These are phyloP conservation scores for Halichondria panicea DNA, from an alignment of 37 sponge, comb jelly and placozoan genomes.

Conservation along the genomic window DNA sequence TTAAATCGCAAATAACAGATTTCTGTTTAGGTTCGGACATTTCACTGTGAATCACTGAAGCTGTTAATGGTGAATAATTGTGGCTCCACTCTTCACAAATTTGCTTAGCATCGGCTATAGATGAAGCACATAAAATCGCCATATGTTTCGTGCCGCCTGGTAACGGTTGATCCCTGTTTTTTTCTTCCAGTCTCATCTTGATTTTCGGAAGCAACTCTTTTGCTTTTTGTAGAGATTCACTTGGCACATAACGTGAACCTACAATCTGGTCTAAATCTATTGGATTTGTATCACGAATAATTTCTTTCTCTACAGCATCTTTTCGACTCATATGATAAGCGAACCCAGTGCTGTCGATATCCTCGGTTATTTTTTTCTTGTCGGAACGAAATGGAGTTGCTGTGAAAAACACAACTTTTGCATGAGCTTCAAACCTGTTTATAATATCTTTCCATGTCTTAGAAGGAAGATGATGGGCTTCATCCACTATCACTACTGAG, in stretches of 20 bases:
- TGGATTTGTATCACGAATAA: not conserved
- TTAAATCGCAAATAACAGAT: not conserved
- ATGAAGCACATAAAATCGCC: not conserved
- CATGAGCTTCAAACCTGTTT: not conserved
- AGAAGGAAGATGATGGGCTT: constrained; percentile 1
- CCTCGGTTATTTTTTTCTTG: not conserved
- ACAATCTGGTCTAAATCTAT: not conserved
- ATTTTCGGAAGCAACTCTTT: too few relatives aligned
- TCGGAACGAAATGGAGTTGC: not conserved
- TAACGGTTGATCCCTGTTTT: not conserved
- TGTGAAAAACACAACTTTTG: not conserved
- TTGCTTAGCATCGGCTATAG: not conserved
- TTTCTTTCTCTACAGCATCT: not conserved
- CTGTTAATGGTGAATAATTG: too few relatives aligned
- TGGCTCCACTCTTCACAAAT: too few relatives aligned
- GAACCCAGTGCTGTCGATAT: not conserved
- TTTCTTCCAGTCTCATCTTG: too few relatives aligned
- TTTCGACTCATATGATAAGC: not conserved
- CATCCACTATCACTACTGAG: not conserved
- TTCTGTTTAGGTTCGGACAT: not conserved
- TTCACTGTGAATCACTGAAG: not conserved
- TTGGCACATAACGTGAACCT: too few relatives aligned
- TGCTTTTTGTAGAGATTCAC: too few relatives aligned
- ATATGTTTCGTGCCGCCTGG: not conserved
- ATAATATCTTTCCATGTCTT: not conserved